These are phyloP conservation scores for Bucco capensis DNA, from an alignment of 2,113 vertebrate genomes.

Conservation along the genomic window DNA sequence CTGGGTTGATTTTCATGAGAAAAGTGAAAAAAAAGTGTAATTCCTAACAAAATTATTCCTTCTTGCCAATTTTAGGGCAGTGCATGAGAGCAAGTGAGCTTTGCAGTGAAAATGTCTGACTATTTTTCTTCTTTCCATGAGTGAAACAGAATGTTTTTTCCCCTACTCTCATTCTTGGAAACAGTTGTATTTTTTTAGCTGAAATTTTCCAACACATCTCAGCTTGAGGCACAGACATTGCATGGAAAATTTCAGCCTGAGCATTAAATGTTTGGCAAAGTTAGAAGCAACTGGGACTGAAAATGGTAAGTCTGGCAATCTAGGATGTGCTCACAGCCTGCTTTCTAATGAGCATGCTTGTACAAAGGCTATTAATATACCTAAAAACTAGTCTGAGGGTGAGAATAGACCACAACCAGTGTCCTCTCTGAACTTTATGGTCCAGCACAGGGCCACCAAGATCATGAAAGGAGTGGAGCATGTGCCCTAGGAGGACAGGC, in stretches of 20 bases:
- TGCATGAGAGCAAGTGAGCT: not conserved
- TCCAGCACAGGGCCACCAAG: no score
- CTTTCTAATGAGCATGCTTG: slow-evolving; percentile 1
- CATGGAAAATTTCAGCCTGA: slow-evolving; percentile 30
- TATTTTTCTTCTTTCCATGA: not conserved
- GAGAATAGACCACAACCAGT: not conserved
- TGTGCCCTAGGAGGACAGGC: no score
- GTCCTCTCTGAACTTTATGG: slow-evolving; percentile 15
- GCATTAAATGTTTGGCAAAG: slow-evolving; percentile 11
- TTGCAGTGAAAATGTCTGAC: not conserved
- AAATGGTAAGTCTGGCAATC: not conserved
- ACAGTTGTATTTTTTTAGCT: not conserved
- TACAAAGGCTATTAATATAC: slow-evolving; percentile 17
- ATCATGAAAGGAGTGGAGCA: no score
- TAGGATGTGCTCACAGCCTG: not conserved
- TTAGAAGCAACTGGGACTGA: not conserved
- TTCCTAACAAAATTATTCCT: not conserved
- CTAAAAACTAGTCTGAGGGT: not conserved
- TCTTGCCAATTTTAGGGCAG: not conserved
- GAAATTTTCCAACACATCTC: slow-evolving; percentile 37
- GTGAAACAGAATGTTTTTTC: slow-evolving; percentile 9
- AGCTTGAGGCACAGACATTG: not conserved
- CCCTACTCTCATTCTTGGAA: slow-evolving; percentile 3
- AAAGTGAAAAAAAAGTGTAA: not conserved
- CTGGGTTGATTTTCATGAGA: not conserved